Evolutionary conservation across 2,888 invertebrate genomes (phyloP).

Genomic region (Halictus ligatus): DNA sequence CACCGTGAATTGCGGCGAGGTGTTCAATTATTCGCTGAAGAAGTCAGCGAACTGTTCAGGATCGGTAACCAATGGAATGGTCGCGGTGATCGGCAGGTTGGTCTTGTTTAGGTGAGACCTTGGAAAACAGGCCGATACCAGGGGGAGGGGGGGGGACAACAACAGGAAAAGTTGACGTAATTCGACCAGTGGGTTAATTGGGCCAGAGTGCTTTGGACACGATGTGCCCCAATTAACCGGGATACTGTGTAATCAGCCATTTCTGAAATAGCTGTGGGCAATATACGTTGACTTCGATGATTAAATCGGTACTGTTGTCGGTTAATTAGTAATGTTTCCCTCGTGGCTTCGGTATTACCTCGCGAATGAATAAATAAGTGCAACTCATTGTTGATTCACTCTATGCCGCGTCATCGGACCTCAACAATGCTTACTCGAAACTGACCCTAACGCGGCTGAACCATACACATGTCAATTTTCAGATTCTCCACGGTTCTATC

Average conservation of each 20-base stretch:
- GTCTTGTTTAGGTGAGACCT: not conserved
- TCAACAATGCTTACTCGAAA: not conserved
- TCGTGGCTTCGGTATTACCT: not conserved
- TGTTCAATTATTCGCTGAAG: not conserved
- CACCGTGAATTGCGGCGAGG: too few relatives aligned
- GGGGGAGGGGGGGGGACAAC: not conserved
- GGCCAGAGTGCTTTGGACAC: not conserved
- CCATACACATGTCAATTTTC: not conserved
- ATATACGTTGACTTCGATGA: not conserved
- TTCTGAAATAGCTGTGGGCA: conserved; percentile 13
- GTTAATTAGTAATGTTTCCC: not conserved
- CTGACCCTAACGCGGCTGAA: not conserved
- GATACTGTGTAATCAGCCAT: conserved; percentile 6
- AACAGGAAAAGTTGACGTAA: not conserved
- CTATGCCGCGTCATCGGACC: not conserved
- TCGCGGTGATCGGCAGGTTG: not conserved
- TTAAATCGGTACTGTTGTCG: not conserved
- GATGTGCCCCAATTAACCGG: not conserved
- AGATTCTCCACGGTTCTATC: too few relatives aligned
- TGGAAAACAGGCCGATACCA: not conserved
- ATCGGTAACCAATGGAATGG: not conserved
- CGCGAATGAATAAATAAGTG: not conserved
- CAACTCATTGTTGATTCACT: not conserved
- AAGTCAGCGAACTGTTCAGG: not conserved
- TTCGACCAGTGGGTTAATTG: not conserved